Evolutionary conservation across 2,888 invertebrate genomes (phyloP).

Genomic region (Agriopis marginaria): DNA sequence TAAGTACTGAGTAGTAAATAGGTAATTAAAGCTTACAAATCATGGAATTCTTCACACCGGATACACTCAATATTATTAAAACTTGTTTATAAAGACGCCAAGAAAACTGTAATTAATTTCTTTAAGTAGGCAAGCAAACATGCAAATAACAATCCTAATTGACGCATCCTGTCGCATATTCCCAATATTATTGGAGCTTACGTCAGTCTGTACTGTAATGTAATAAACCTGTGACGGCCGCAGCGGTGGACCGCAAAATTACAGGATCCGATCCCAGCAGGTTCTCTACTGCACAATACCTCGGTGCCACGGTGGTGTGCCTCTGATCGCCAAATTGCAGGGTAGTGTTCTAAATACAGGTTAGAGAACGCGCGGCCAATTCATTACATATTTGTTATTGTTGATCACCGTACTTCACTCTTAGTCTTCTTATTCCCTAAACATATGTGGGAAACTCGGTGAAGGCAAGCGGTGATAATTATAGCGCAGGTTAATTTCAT

Average conservation of each 20-base stretch:
- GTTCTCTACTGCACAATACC: conserved; percentile 67
- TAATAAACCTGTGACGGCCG: conserved; percentile 67
- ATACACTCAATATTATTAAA: conserved; percentile 35
- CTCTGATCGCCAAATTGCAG: conserved; percentile 82
- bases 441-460: conserved; percentile 11
- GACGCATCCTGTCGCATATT: conserved; percentile 55
- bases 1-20: not conserved
- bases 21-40: conserved; percentile 35
- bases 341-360: conserved; percentile 77
- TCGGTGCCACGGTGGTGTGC: conserved; percentile 56
- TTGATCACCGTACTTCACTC: conserved; percentile 22
- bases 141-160: conserved; percentile 48
- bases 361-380: conserved; percentile 54
- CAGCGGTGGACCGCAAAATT: conserved; percentile 73
- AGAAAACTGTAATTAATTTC: conserved; percentile 34
- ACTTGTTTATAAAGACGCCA: conserved; percentile 19
- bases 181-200: conserved; percentile 57
- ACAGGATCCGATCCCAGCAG: conserved; percentile 73
- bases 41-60: conserved; percentile 10
- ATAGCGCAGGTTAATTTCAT: conserved; percentile 8
- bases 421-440: conserved; percentile 2
- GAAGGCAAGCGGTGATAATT: conserved; percentile 19
- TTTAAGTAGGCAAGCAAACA: conserved; percentile 36
- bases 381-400: conserved; percentile 35
- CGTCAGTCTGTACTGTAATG: conserved; percentile 58